A percentile compares a stretch with the other conserved stretches of the same genome.
phyloP scores from a whole-genome alignment of 2,888 invertebrate genomes.

The Nomada hirtipes region DNA sequence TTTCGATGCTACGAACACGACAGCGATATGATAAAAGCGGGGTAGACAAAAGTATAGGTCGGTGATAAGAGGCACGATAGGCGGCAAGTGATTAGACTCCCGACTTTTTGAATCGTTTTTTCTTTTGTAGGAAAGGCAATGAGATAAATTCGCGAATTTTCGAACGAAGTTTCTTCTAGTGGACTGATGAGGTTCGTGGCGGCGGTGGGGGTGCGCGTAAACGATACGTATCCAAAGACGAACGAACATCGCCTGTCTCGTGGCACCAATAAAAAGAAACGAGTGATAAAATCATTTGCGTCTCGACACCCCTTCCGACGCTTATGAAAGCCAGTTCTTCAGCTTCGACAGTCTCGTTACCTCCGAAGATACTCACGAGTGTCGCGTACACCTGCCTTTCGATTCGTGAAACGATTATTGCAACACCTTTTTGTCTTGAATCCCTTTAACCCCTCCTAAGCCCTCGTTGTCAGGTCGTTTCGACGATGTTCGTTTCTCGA shows the following conservation, averaged over 20 bases:
- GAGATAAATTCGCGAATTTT: slow-evolving; percentile 8
- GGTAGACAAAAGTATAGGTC: background rate
- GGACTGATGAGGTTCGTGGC: slow-evolving; percentile 8
- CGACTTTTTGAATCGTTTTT: slow-evolving; percentile 36
- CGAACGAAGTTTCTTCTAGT: slow-evolving; percentile 11
- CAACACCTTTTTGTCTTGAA: background rate
- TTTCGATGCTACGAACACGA: background rate
- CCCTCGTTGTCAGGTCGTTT: slow-evolving; percentile 15
- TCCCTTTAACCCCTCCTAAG: background rate
- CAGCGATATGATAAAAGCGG: background rate
- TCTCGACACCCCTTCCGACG: slow-evolving; percentile 1
- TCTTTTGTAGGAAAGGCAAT: slow-evolving; percentile 23
- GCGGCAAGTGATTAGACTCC: slow-evolving; percentile 19
- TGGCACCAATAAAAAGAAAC: no score
- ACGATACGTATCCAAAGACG: no score
- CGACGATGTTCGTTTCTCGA: background rate
- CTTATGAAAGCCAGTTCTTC: slow-evolving; percentile 6
- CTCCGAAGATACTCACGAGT: background rate
- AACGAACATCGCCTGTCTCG: no score
- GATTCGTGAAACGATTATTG: background rate
- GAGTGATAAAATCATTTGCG: no score
- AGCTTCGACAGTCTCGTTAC: slow-evolving; percentile 28
- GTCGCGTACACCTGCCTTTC: slow-evolving; percentile 13
- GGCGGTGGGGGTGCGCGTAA: background rate
- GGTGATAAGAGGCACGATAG: background rate